phyloP scores from a whole-genome alignment of 2,888 invertebrate species.

The Ornithoptera priamus region DNA sequence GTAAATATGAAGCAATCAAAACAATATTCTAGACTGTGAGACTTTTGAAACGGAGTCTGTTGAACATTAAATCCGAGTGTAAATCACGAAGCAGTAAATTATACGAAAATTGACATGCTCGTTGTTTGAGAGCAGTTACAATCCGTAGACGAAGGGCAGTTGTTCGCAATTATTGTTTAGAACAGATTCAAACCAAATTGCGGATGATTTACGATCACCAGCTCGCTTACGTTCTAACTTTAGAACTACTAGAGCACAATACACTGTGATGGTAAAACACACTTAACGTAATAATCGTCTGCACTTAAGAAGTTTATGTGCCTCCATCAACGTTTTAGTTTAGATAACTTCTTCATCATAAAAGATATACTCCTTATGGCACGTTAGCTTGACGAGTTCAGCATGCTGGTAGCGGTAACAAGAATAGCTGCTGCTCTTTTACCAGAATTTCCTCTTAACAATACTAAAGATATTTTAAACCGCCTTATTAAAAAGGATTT shows the following conservation, averaged over 20 bases:
- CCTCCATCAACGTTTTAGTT: too few relatives aligned
- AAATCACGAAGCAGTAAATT: conserved; percentile 22
- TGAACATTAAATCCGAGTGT: conserved; percentile 12
- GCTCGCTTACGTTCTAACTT: neutral
- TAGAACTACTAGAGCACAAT: neutral
- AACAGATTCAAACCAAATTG: conserved; percentile 1
- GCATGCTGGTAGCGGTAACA: too few relatives aligned
- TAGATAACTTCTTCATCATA: too few relatives aligned
- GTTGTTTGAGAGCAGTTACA: conserved; percentile 8
- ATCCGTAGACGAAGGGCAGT: conserved; percentile 1
- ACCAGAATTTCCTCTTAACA: too few relatives aligned
- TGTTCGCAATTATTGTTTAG: conserved; percentile 6
- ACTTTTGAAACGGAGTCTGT: conserved; percentile 7
- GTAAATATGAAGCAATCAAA: conserved; percentile 1
- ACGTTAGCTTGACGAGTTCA: too few relatives aligned
- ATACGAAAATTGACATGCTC: conserved; percentile 23
- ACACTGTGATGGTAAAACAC: neutral
- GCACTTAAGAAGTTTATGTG: neutral
- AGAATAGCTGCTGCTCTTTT: too few relatives aligned
- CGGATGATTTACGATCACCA: neutral
- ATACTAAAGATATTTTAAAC: too few relatives aligned
- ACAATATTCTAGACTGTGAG: neutral
- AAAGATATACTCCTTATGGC: too few relatives aligned
- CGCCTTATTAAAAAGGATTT: too few relatives aligned
- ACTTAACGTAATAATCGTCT: neutral